Percentiles rank a stretch among this genome's conserved stretches.
phyloP scores from a whole-genome alignment of 2,797 vertebrate genomes.

The Acanthurus lineatus region DNA sequence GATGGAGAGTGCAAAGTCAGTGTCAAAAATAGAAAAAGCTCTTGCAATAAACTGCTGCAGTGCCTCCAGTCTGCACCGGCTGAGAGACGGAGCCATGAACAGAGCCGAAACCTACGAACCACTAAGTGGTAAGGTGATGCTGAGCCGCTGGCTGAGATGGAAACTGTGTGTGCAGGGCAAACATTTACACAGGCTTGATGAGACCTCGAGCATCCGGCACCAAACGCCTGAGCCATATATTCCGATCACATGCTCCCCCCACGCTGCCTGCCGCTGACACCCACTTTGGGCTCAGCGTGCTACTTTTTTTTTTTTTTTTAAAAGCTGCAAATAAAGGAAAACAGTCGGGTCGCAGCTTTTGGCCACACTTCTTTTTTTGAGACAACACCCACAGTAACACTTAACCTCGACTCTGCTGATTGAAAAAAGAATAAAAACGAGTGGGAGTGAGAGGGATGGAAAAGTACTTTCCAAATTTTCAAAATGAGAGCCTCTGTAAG shows the following conservation, averaged over 20 bases:
- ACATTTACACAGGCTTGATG: conserved; percentile 83
- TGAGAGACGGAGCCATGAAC: conserved; percentile 59
- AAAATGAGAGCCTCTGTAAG: conserved; percentile 43
- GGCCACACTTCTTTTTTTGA: conserved; percentile 32
- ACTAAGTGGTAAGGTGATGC: conserved; percentile 77
- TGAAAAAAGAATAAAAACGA: conserved; percentile 26
- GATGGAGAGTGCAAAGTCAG: conserved; percentile 13
- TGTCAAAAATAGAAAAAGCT: conserved; percentile 21
- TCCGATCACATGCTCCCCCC: conserved; percentile 75
- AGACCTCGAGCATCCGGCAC: conserved; percentile 71
- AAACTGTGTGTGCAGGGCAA: conserved; percentile 79
- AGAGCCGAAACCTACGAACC: conserved; percentile 55
- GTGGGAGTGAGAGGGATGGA: conserved; percentile 1
- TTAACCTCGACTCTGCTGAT: conserved; percentile 44
- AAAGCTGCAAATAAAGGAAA: conserved; percentile 68
- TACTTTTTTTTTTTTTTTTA: conserved; percentile 64
- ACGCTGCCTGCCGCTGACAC: conserved; percentile 54
- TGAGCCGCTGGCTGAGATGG: conserved; percentile 70
- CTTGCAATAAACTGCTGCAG: conserved; percentile 35
- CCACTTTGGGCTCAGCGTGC: conserved; percentile 45
- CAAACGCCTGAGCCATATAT: conserved; percentile 69
- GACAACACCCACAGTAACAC: conserved; percentile 44
- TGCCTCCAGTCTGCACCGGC: conserved; percentile 32
- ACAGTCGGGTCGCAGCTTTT: conserved; percentile 55
- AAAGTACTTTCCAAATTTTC: conserved; percentile 6